phyloP scores from a whole-genome alignment of 2,113 vertebrate species.

The Gorsachius goisagi region DNA sequence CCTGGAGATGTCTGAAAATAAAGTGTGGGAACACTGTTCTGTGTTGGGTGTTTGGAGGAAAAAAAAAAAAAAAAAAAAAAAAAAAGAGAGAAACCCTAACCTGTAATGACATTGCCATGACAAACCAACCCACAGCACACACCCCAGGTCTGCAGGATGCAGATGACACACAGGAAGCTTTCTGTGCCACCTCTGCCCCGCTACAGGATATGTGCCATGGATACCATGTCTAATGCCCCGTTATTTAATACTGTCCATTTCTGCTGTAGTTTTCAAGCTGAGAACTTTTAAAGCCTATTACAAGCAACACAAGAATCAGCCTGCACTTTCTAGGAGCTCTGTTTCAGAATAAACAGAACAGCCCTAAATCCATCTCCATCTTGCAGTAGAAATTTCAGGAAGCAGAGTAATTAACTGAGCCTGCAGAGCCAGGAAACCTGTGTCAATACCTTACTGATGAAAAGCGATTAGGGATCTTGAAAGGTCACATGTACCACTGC shows the following conservation, averaged over 20 bases:
- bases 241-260: fast-evolving
- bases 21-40: neutral
- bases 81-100: neutral
- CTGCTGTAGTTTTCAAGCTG: neutral
- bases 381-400: neutral
- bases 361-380: neutral
- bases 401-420: neutral
- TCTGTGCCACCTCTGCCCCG: neutral
- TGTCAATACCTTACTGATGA: neutral
- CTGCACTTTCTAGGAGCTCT: neutral
- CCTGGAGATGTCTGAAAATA: neutral
- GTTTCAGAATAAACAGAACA: neutral
- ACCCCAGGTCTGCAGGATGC: neutral
- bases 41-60: neutral
- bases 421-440: neutral
- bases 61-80: neutral
- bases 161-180: neutral
- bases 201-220: neutral
- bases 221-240: fast-evolving
- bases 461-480: neutral
- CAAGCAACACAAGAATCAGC: neutral
- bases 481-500: neutral
- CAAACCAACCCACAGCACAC: neutral
- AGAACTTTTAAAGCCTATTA: neutral
- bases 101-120: neutral